Percentiles rank a stretch among this genome's conserved stretches.
Conservation (phyloP, 2,888 invertebrate genomes). For the Calephelis perditalis region DNA sequence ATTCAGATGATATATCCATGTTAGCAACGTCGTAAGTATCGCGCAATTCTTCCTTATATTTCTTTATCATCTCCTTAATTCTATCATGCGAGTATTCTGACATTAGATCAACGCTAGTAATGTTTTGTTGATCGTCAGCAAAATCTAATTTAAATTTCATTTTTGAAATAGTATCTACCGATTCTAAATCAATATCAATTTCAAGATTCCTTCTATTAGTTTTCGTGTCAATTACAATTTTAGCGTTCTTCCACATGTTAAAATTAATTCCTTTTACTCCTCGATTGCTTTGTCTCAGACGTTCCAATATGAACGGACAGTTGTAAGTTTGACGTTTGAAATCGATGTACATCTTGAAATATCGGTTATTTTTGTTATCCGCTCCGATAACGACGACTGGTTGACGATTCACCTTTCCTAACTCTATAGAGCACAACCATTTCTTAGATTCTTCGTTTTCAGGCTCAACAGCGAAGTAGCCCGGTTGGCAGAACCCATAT, state of each 20-base stretch:
- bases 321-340: slow-evolving; percentile 25
- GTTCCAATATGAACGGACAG: slow-evolving; percentile 36
- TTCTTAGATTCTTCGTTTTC: slow-evolving; percentile 51
- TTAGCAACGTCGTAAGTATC: slow-evolving; percentile 59
- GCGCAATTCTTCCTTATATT: slow-evolving; percentile 44
- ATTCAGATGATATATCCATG: slow-evolving; percentile 57
- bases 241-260: slow-evolving; percentile 47
- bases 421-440: slow-evolving; percentile 48
- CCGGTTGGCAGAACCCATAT: slow-evolving; percentile 52
- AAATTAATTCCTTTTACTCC: slow-evolving; percentile 57
- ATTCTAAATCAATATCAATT: slow-evolving; percentile 56
- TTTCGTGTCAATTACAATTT: slow-evolving; percentile 14
- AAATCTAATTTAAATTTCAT: slow-evolving; percentile 50
- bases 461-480: slow-evolving; percentile 52
- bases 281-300: slow-evolving; percentile 48
- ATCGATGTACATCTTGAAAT: slow-evolving; percentile 41
- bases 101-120: slow-evolving; percentile 33
- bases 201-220: slow-evolving; percentile 27
- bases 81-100: slow-evolving; percentile 37
- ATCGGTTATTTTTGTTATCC: slow-evolving; percentile 41
- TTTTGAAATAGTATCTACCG: slow-evolving; percentile 46
- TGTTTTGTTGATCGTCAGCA: slow-evolving; percentile 31
- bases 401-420: slow-evolving; percentile 46
- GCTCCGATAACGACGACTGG: slow-evolving; percentile 43
- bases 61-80: slow-evolving; percentile 42